Evolutionary conservation across 2,888 invertebrate genomes (phyloP), one percentile per base, ranked within the genome.

Genomic region (Xanthia togata): DNA sequence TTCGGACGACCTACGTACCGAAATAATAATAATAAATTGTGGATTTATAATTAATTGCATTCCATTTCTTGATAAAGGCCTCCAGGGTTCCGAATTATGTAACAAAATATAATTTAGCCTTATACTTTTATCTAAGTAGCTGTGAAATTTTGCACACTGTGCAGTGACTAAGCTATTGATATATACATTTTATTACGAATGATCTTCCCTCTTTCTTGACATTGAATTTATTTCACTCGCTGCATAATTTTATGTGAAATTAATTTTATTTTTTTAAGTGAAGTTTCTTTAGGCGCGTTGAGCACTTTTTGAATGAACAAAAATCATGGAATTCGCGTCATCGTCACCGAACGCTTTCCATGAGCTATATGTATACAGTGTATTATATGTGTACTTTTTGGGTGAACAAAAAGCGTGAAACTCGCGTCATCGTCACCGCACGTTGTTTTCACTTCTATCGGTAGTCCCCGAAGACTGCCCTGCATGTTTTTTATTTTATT

Each of bases 181-280:
- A 67, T 1, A 26, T 62, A n/a, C n/a, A 31, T 83, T 77, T 82
- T 74, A 71, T 65, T 76, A 70, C 63, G 77, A 81, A 81, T 72
- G 62, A 67, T 81, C 64, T 31, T 31, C 2, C 1, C 31, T 59
- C 50, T 70, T 17, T 50, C 50, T 26, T 59, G 55, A n/a, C 35
- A 35, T 76, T 77, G 72, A 79, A 84, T 70, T 75, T 79, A 79
- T 73, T 74, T 75, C 60, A 41, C 31, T 50, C 59, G 31, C 35
- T 62, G 62, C 44, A 71, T 72, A 73, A 35, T 78, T 72, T 78
- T 68, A 72, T 73, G 69, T 65, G 59, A 57, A 53, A 74, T 75
- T 59, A 50, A 31, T 83, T 64, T 71, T 55, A 62, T 63, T 81
- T 67, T 65, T 57, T n/a, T n/a, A n/a, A n/a, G n/a, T n/a, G n/a